A percentile compares a stretch with the other conserved stretches of the same genome.
Evolutionary conservation across 2,113 vertebrate species (phyloP).

Genomic region (Donacobius atricapilla): DNA sequence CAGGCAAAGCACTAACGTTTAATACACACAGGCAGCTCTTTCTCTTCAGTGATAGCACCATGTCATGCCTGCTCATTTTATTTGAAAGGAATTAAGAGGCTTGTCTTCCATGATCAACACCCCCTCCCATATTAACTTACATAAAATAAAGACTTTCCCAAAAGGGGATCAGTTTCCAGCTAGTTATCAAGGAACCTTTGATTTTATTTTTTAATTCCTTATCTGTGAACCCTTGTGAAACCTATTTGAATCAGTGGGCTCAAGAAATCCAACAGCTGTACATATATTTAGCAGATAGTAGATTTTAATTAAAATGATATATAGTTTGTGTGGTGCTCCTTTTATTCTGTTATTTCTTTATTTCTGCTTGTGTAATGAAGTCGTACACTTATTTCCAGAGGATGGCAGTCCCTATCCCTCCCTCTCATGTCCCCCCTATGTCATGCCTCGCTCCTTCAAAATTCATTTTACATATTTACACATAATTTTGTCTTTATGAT

Average conservation of each 20-base stretch:
- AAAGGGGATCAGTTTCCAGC: constrained; percentile 23
- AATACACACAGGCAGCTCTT: constrained; percentile 70
- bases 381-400: constrained; percentile 7
- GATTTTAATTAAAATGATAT: constrained; percentile 63
- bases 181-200: constrained; percentile 42
- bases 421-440: neutral
- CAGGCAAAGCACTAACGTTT: constrained; percentile 74
- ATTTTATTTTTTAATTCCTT: constrained; percentile 60
- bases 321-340: constrained; percentile 31
- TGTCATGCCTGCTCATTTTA: constrained; percentile 69
- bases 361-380: constrained; percentile 30
- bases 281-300: constrained; percentile 57
- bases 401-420: neutral
- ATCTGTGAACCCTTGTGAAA: constrained; percentile 33
- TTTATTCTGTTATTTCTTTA: constrained; percentile 41
- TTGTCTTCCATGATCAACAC: constrained; percentile 54
- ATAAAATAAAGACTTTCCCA: constrained; percentile 54
- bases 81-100: constrained; percentile 64
- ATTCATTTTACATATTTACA: neutral
- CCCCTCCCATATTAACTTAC: constrained; percentile 20
- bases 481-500: neutral
- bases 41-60: constrained; percentile 61
- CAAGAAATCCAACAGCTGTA: constrained; percentile 32
- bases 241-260: constrained; percentile 36
- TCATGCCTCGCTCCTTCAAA: neutral